These are phyloP conservation scores for Athripsodes cinereus DNA, from an alignment of 2,888 invertebrate species.

Conservation along the genomic window DNA sequence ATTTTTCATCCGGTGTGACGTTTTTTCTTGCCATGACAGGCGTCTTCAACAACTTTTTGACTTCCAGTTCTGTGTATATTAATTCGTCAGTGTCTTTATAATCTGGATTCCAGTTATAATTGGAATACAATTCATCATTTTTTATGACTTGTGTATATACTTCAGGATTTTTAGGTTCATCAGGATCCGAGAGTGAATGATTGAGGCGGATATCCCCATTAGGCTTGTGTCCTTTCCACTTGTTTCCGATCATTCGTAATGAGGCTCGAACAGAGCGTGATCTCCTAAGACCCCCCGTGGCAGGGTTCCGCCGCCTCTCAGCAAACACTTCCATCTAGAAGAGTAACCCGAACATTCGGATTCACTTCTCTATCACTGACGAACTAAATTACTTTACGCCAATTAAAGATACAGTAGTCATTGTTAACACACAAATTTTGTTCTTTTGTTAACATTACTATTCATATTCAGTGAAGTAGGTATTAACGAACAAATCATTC, in stretches of 20 bases:
- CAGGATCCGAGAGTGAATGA: conserved; percentile 25
- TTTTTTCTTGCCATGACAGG: conserved; percentile 44
- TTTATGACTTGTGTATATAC: conserved; percentile 33
- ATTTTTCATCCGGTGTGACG: conserved; percentile 37
- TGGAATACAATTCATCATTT: conserved; percentile 39
- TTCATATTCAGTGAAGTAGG: too few relatives aligned
- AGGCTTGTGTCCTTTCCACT: conserved; percentile 47
- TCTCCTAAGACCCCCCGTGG: conserved; percentile 49
- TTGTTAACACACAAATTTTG: too few relatives aligned
- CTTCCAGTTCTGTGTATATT: conserved; percentile 45
- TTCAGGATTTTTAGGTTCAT: conserved; percentile 21
- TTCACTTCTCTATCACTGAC: not conserved
- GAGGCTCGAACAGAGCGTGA: conserved; percentile 66
- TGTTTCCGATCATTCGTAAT: conserved; percentile 58
- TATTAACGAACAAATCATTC: too few relatives aligned
- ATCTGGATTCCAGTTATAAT: conserved; percentile 41
- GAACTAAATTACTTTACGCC: too few relatives aligned
- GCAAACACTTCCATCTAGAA: conserved; percentile 46
- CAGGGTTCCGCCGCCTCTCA: conserved; percentile 43
- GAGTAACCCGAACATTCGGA: conserved; percentile 7
- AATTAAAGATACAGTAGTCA: too few relatives aligned
- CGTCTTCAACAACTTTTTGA: conserved; percentile 43
- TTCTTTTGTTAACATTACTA: too few relatives aligned
- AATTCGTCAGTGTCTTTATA: conserved; percentile 35
- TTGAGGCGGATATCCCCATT: conserved; percentile 37